Evolutionary conservation across 2,797 vertebrate species (phyloP), one percentile per base, ranked within the genome.

Genomic region (Rhynchotus rufescens): DNA sequence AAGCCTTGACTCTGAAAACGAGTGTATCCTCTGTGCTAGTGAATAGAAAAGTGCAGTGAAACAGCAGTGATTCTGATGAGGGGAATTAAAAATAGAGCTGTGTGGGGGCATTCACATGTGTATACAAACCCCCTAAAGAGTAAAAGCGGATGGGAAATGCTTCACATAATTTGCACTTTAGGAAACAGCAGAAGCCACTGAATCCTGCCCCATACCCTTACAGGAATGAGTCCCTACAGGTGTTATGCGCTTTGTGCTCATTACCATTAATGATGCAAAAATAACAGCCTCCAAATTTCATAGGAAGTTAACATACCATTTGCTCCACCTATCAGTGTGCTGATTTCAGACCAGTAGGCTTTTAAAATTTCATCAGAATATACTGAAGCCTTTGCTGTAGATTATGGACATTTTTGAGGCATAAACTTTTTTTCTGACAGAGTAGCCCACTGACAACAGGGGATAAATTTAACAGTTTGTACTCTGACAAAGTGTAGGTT

Each of bases 341-440:
- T 26, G 13, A 66, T 67, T 80, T 84, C 80, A 32, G 16, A 51
- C 71, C 40, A 84, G 72, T 5, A 28, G 49, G 34, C 51, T 86
- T 88, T 86, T 76, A 88, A 74, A 92, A 76, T 12, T 64, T 79
- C 61, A 76, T 34, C 64, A 89, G 81, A 89, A 65, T 44, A 52
- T 4, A 30, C 4, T 59, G 75, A 15, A 75, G 62, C 25, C 25
- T 75, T 32, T 71, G n/a, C 49, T 45, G 19, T 45, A 93, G 57
- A 83, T 38, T 54, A 66, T 2, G 22, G 45, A 47, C 51, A 74
- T 42, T 71, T 69, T 34, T 34, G 90, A 59, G 19, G 68, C 28
- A 49, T n/a, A 61, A 22, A 49, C 44, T 61, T 34, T 36, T 47
- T 36, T 75, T 26, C 44, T 75, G 44, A 45, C 19, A 61, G 32